Base-by-base conservation (phyloP, 1,140 invertebrate genomes). In the Bursaphelenchus mucronatus region DNA sequence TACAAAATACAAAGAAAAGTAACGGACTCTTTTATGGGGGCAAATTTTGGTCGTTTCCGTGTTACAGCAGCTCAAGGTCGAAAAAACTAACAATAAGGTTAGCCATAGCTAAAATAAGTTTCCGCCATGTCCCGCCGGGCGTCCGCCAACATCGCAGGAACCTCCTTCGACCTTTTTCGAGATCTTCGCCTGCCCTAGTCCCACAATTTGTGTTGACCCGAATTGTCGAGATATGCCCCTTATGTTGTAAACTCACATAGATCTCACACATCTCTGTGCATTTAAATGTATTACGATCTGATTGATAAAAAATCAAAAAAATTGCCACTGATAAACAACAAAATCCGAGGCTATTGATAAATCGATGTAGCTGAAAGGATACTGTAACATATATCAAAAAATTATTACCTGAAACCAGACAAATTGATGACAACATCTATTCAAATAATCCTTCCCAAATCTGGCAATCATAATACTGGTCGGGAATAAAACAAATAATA, bases 371-470 rank as follows among this genome's bases (percentile, higher is more conserved):
- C 54, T 55, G 15, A 21, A 55, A 55, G n/a, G 1, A 39, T 15
- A 55, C 54, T 39, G 13, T n/a, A 44, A 15, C n/a, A 55, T 49
- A 15, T 15, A 3, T 55, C 54, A 19, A 44, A n/a, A 30, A 30
- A 39, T 21, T 49, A n/a, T 55, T 44, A 55, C 54, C 13, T 59
- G 57, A 43, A 40, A 59, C 57, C 57, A 59, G 40, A 59, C 57
- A 39, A 40, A 59, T 11, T 44, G 13, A 15, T 43, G 19, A 3
- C 57, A 59, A 50, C 13, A 40, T 15, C 57, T 39, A 59, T 13
- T 11, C 57, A 59, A 59, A 43, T 59, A 44, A 15, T 30, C 19
- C 40, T 59, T 59, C 40, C 57, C 13, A 44, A 59, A 59, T 13
- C 57, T 39, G 41, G 40, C 57, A 11, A 11, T 59, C 11, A 59